Evolutionary conservation across 2,797 vertebrate species (phyloP), one percentile per base, ranked within the genome.

Genomic region (Acanthurus lineatus): DNA sequence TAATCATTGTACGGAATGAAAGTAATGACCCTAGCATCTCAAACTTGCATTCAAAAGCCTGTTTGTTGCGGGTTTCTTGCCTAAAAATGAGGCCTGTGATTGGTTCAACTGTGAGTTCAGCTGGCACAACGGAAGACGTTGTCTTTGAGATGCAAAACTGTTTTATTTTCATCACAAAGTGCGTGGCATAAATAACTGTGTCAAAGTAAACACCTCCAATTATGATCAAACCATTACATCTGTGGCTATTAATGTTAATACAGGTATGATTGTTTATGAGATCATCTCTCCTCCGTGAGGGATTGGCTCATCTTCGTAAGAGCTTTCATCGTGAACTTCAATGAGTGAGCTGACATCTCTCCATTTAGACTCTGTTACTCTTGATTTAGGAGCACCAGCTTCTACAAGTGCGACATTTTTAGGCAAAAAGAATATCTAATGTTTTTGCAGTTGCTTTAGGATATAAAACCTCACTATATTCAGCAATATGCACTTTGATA

Each of bases 111-210:
- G 20, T 61, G 54, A 71, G 61, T 49, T 70, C 62, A 62, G 51
- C 48, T n/a, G 10, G 40, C 17, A 69, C 68, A 68, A 64, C 64
- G 12, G 44, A 51, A 79, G 58, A 70, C 56, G 51, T 66, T 68
- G 63, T 77, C 75, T 92, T 91, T 92, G 86, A 89, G 83, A 82
- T 89, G 78, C 77, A 88, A 91, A 89, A 83, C 51, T 17, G 15
- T 48, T 62, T 81, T 70, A 81, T 88, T 84, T 88, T 54, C 82
- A 83, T 73, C 52, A 69, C 84, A 78, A 89, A 89, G 83, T 78
- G 47, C 5, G 11, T 28, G 32, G 56, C 81, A 88, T 61, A 86
- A 77, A 81, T 74, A 77, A 77, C 32, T 3, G 0, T 67, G 85
- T 84, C 63, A 73, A 80, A 89, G 68, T 59, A 82, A 91, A 88